phyloP scores from a whole-genome alignment of 2,888 invertebrate species.

The Agrenia bidenticulata region DNA sequence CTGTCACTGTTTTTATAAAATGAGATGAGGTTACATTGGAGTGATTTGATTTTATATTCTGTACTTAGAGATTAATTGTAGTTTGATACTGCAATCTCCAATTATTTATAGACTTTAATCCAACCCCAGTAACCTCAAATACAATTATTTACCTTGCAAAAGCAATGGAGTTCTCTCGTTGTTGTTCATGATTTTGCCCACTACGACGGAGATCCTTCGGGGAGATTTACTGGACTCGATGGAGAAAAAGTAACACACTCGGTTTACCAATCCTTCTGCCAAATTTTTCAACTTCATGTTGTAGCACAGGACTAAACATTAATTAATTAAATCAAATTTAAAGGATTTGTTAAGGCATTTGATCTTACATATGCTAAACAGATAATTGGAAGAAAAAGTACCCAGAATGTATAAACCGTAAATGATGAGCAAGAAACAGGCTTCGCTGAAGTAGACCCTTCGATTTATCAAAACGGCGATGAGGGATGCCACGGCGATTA shows the following conservation, averaged over 20 bases:
- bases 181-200: constrained; percentile 10
- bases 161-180: constrained; percentile 27
- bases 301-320: constrained; percentile 7
- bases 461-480: constrained; percentile 77
- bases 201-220: constrained; percentile 22
- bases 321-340: constrained; percentile 2
- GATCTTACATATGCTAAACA: no score
- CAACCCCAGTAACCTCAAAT: no score
- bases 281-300: background rate
- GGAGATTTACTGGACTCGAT: background rate
- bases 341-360: no score
- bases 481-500: constrained; percentile 69
- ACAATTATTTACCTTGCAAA: no score
- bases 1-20: constrained; percentile 22
- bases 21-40: no score
- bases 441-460: constrained; percentile 76
- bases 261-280: constrained; percentile 21
- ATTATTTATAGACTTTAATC: no score
- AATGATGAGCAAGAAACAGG: constrained; percentile 69
- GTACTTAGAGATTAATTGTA: no score
- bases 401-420: constrained; percentile 66
- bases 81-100: no score
- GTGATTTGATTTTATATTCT: no score
- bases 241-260: constrained; percentile 15
- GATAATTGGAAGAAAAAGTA: constrained; percentile 20